These are phyloP conservation scores for human (Homo sapiens) DNA, from an alignment of 2,113 vertebrate species.

Conservation along the genomic window GRCh38 chr4:79013001-79013500, in stretches of 20 bases:
- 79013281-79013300: no score
- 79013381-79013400: no score
- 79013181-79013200: not conserved
- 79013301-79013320: no score
- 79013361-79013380: no score
- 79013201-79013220: not conserved
- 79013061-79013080: not conserved
- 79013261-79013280: no score
- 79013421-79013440: no score
- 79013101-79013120: not conserved
- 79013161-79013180: not conserved
- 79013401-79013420: no score
- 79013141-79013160: not conserved
- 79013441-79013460: no score
- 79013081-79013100: conserved; percentile 1
- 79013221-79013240: not conserved
- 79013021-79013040: not conserved
- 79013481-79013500: no score
- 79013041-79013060: not conserved
- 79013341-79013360: no score
- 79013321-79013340: no score
- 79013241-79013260: not conserved
- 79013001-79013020: not conserved
- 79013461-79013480: no score
- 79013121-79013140: not conserved